A percentile compares a stretch with the other conserved stretches of the same genome.
These are phyloP conservation scores for Cairina moschata DNA, from an alignment of 2,113 vertebrate species.

Conservation along the genomic window DNA sequence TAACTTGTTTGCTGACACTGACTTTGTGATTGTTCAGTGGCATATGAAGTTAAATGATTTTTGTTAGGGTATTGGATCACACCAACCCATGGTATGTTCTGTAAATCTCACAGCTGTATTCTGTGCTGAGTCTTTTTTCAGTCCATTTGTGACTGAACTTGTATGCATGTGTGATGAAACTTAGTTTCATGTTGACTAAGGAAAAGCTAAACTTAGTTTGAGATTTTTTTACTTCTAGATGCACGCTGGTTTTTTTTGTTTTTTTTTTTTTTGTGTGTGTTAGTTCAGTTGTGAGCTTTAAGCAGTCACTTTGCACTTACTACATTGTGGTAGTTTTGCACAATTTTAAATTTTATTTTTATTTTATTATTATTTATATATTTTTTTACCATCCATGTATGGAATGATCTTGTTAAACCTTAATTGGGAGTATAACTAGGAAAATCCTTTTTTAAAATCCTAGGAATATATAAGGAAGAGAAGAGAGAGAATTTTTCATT, in stretches of 20 bases:
- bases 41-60: not conserved
- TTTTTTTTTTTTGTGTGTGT: conserved; percentile 6
- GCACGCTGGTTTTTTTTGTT: not conserved
- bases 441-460: not conserved
- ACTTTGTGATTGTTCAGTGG: not conserved
- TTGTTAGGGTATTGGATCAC: not conserved
- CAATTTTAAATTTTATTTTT: too few species aligned
- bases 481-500: not conserved
- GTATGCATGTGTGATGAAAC: not conserved
- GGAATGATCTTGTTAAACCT: not conserved
- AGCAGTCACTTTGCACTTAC: not conserved
- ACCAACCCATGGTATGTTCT: not conserved
- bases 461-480: not conserved
- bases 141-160: not conserved
- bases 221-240: not conserved
- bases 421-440: not conserved
- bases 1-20: not conserved
- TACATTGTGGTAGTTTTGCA: not conserved
- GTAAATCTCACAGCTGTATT: not conserved
- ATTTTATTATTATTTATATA: not conserved
- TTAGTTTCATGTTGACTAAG: not conserved
- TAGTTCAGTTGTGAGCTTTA: not conserved
- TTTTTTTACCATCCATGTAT: not conserved
- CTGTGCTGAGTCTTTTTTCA: not conserved
- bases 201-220: not conserved